A percentile compares a stretch with the other conserved stretches of the same genome.
Evolutionary conservation across 2,888 invertebrate genomes (phyloP).

Genomic region (Limnephilus lunatus): DNA sequence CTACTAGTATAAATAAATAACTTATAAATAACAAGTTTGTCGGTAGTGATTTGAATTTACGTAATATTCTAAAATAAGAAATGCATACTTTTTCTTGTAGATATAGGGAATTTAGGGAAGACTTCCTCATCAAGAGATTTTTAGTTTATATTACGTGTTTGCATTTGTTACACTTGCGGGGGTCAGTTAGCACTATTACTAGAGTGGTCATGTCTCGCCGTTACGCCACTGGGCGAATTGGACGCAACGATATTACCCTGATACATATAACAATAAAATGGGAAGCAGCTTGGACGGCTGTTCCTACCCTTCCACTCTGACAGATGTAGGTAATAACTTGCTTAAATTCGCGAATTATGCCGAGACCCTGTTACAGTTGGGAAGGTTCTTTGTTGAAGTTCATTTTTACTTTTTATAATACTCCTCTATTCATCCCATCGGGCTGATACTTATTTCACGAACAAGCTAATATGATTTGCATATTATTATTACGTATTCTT

Average conservation of each 20-base stretch:
- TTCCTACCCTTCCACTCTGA: background rate
- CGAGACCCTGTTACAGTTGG: background rate
- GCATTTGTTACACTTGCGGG: too few species aligned
- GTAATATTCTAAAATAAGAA: too few species aligned
- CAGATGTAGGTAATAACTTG: background rate
- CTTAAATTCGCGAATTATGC: background rate
- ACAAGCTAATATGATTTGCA: background rate
- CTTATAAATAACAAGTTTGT: too few species aligned
- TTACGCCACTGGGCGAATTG: background rate
- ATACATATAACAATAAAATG: background rate
- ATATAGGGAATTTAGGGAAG: too few species aligned
- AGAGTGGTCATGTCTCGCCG: background rate
- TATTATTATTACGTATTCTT: background rate
- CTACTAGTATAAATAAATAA: too few species aligned
- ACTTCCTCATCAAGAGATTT: too few species aligned
- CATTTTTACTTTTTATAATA: constrained; percentile 1
- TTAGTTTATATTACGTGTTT: too few species aligned
- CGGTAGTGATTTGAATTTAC: too few species aligned
- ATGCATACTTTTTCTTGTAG: too few species aligned
- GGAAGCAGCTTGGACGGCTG: background rate
- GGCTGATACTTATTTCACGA: background rate
- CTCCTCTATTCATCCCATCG: background rate
- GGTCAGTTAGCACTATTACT: background rate
- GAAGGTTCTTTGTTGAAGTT: background rate
- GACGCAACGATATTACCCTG: background rate